A percentile compares a stretch with the other conserved stretches of the same genome.
These are phyloP conservation scores for Rhagophthalmus giganteus DNA, from an alignment of 2,888 invertebrate species.

Conservation along the genomic window DNA sequence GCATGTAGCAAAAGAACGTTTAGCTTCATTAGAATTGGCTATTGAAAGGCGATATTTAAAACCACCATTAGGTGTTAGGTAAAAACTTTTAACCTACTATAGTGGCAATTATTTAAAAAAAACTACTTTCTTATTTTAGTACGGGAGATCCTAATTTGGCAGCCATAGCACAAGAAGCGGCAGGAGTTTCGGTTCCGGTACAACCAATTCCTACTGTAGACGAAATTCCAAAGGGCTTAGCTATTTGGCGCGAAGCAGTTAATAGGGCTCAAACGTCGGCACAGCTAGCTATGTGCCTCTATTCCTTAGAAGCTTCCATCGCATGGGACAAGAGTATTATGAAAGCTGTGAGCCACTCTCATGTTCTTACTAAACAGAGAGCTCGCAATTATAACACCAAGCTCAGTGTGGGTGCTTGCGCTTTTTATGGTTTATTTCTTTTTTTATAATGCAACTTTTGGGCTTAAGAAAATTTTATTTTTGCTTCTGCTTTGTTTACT, in stretches of 20 bases:
- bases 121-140: slow-evolving; percentile 42
- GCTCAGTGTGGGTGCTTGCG: slow-evolving; percentile 57
- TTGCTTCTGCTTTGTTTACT: background rate
- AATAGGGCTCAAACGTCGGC: slow-evolving; percentile 82
- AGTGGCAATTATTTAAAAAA: background rate
- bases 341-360: slow-evolving; percentile 87
- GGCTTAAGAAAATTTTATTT: slow-evolving; percentile 17
- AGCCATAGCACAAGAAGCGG: slow-evolving; percentile 57
- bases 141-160: slow-evolving; percentile 67
- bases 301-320: slow-evolving; percentile 87
- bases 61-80: slow-evolving; percentile 80
- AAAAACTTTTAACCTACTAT: slow-evolving; percentile 32
- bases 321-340: slow-evolving; percentile 99
- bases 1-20: slow-evolving; percentile 68
- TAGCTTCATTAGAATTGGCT: slow-evolving; percentile 83
- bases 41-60: slow-evolving; percentile 92
- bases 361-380: slow-evolving; percentile 55
- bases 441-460: slow-evolving; percentile 15
- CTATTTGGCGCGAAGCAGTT: slow-evolving; percentile 89
- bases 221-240: slow-evolving; percentile 75
- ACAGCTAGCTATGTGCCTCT: slow-evolving; percentile 87
- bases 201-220: slow-evolving; percentile 47
- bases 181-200: slow-evolving; percentile 38
- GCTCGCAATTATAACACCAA: slow-evolving; percentile 58
- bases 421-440: slow-evolving; percentile 46